Percentiles rank a stretch among this genome's conserved stretches.
Conservation (phyloP, 2,113 vertebrate species). For the Passer montanus region DNA sequence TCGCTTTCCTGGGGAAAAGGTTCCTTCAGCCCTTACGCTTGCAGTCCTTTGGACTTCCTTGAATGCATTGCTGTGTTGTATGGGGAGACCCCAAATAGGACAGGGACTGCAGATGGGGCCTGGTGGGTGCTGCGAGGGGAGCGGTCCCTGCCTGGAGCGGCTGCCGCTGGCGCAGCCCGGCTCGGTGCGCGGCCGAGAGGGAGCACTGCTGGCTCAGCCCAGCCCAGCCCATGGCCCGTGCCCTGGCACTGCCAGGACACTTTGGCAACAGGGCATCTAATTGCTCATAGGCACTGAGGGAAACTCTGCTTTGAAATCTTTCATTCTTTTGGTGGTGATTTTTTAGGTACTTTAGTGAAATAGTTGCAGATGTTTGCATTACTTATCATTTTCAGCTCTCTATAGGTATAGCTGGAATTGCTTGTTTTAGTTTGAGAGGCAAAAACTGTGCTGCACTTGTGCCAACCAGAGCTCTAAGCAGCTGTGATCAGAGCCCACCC, state of each 20-base stretch:
- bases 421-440: neutral
- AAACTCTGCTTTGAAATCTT: neutral
- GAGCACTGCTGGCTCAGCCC: neutral
- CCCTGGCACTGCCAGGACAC: neutral
- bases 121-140: fast-evolving
- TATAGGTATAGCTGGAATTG: neutral
- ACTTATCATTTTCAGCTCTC: neutral
- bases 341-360: neutral
- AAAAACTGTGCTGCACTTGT: neutral
- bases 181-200: neutral
- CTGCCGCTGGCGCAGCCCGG: neutral
- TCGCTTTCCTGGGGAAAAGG: neutral
- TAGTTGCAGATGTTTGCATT: neutral
- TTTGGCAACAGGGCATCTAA: fast-evolving
- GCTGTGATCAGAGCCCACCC: neutral
- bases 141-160: fast-evolving
- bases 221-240: too few species aligned
- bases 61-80: fast-evolving
- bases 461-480: neutral
- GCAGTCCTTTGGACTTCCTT: neutral
- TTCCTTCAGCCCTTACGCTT: neutral
- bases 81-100: neutral
- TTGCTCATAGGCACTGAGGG: neutral
- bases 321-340: neutral
- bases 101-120: fast-evolving